Evolutionary conservation across 2,113 vertebrate genomes (phyloP).

Genomic region (Mesembrinibis cayennensis): DNA sequence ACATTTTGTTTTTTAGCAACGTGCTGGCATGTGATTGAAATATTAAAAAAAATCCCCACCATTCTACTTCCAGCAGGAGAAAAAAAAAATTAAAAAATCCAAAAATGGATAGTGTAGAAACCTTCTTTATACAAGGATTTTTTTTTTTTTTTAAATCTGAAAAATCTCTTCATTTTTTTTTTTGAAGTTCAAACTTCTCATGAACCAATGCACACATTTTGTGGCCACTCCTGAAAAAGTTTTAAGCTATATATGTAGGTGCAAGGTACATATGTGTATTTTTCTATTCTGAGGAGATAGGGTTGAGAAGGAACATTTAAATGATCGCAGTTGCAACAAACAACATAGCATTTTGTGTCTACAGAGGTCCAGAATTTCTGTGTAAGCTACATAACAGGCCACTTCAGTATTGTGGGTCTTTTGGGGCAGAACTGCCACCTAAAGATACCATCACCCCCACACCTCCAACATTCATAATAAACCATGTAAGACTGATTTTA

Average conservation of each 20-base stretch:
- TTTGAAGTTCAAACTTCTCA: not conserved
- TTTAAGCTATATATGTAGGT: not conserved
- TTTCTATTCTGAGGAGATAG: fast-evolving
- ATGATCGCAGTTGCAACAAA: not conserved
- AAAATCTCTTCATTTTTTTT: not conserved
- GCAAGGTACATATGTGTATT: not conserved
- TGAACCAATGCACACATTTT: not conserved
- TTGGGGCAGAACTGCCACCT: not conserved
- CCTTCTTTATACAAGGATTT: not conserved
- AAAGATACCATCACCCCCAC: not conserved
- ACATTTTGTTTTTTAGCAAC: not conserved
- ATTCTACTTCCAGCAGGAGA: not conserved
- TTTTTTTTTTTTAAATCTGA: not conserved
- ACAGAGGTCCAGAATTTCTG: not conserved
- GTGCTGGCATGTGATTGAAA: not conserved
- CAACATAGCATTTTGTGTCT: not conserved
- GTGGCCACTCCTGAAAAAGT: not conserved
- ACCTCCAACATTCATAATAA: not conserved
- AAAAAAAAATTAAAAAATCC: too few species aligned
- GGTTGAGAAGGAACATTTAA: not conserved
- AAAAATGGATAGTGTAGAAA: not conserved
- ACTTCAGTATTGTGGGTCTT: not conserved
- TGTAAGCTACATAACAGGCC: not conserved
- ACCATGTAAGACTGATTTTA: not conserved
- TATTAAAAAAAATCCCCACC: not conserved